phyloP scores from a whole-genome alignment of 23 tunicate species.

The Clavelina lepadiformis region DNA sequence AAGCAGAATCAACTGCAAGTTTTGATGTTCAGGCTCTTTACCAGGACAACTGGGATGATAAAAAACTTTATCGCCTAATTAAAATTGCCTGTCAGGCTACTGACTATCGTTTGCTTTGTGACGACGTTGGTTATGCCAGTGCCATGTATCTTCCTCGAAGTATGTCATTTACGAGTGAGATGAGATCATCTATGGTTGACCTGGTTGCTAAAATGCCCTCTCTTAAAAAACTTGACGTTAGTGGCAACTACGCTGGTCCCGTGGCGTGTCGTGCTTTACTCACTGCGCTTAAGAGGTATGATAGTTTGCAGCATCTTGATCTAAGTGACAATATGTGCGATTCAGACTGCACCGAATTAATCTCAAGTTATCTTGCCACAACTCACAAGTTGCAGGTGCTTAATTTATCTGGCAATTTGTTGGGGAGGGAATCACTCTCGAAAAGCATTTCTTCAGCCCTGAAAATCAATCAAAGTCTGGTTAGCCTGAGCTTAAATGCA shows the following conservation, averaged over 20 bases:
- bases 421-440: slow-evolving; percentile 77
- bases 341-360: slow-evolving; percentile 51
- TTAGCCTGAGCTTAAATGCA: slow-evolving; percentile 32
- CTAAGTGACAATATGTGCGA: slow-evolving; percentile 69
- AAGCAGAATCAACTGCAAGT: too few relatives aligned
- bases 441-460: slow-evolving; percentile 25
- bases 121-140: not conserved
- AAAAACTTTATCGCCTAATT: too few relatives aligned
- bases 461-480: not conserved
- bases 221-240: slow-evolving; percentile 21
- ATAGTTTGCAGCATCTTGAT: slow-evolving; percentile 28
- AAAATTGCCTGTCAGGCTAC: slow-evolving; percentile 14
- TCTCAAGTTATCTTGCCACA: slow-evolving; percentile 14
- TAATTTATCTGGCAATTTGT: slow-evolving; percentile 55
- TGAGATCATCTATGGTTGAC: slow-evolving; percentile 2
- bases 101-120: not conserved
- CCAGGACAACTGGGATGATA: too few relatives aligned
- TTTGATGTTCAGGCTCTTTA: too few relatives aligned
- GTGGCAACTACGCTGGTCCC: slow-evolving; percentile 69
- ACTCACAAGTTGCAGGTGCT: slow-evolving; percentile 15
- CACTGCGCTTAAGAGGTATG: slow-evolving; percentile 5
- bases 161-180: slow-evolving; percentile 1
- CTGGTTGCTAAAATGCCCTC: slow-evolving; percentile 3
- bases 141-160: slow-evolving; percentile 2
- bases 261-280: slow-evolving; percentile 58